These are phyloP conservation scores for Holothuria scabra DNA, from an alignment of 53 echinoderm and acorn worm species.

Conservation along the genomic window DNA sequence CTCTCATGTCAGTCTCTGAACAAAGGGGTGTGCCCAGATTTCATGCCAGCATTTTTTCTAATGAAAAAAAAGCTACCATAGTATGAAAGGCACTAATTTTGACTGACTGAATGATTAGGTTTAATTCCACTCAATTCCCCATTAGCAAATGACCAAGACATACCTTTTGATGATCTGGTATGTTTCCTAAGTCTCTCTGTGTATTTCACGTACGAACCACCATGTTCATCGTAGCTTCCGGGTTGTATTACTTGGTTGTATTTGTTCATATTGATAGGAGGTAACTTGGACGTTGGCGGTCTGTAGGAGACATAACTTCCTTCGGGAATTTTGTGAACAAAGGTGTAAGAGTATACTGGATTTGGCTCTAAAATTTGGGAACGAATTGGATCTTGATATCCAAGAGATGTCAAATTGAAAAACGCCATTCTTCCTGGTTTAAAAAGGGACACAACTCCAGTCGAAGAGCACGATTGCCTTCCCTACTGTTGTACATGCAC, in stretches of 20 bases:
- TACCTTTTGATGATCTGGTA: slow-evolving; percentile 78
- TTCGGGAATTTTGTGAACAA: slow-evolving; percentile 81
- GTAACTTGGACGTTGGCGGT: slow-evolving; percentile 87
- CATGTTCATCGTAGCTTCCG: slow-evolving; percentile 72
- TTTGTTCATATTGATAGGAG: slow-evolving; percentile 91
- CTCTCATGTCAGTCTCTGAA: too few relatives aligned
- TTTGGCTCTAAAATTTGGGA: slow-evolving; percentile 80
- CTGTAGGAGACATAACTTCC: slow-evolving; percentile 85
- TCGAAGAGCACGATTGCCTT: too few relatives aligned
- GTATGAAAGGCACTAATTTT: too few relatives aligned
- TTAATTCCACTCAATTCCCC: too few relatives aligned
- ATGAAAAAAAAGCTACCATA: too few relatives aligned
- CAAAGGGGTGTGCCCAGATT: too few relatives aligned
- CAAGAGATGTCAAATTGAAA: slow-evolving; percentile 87
- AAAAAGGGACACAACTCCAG: neutral
- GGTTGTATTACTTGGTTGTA: slow-evolving; percentile 93
- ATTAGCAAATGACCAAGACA: neutral
- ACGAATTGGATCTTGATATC: slow-evolving; percentile 93
- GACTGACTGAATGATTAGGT: too few relatives aligned
- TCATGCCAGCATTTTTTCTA: too few relatives aligned
- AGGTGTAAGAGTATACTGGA: slow-evolving; percentile 76
- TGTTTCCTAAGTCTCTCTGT: slow-evolving; percentile 91
- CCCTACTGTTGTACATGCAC: too few relatives aligned
- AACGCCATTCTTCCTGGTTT: slow-evolving; percentile 69
- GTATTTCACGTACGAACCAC: slow-evolving; percentile 94